Percentiles rank a stretch among this genome's conserved stretches.
phyloP scores from a whole-genome alignment of 1,140 invertebrate genomes.

The Goniozus legneri region DNA sequence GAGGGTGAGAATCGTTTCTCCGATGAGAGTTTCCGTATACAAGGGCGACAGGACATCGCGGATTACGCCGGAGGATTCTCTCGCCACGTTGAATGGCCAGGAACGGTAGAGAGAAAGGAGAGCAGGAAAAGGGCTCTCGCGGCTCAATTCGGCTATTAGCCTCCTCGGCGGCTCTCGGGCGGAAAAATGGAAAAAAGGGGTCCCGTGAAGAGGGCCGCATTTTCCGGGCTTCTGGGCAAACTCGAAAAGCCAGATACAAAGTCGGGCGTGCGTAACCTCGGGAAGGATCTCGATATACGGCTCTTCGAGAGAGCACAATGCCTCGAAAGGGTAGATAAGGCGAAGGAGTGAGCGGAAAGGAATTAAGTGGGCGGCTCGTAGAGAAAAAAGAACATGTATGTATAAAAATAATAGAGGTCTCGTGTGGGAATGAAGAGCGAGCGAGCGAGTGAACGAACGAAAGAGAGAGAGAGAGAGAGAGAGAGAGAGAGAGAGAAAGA shows the following conservation, averaged over 20 bases:
- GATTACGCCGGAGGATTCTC: not conserved
- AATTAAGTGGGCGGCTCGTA: too few relatives aligned
- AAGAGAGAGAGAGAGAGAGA: slow-evolving; percentile 12
- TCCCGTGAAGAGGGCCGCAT: too few relatives aligned
- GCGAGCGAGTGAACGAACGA: slow-evolving; percentile 4
- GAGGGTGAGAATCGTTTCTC: too few relatives aligned
- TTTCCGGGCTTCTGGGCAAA: slow-evolving; percentile 51
- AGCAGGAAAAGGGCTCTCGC: slow-evolving; percentile 24
- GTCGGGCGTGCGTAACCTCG: slow-evolving; percentile 36
- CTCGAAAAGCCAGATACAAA: slow-evolving; percentile 36
- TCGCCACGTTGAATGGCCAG: slow-evolving; percentile 15
- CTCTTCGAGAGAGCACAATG: too few relatives aligned
- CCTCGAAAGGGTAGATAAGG: too few relatives aligned
- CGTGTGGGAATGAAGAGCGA: slow-evolving; percentile 1
- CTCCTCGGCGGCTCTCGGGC: not conserved
- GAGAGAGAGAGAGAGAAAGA: slow-evolving; percentile 12
- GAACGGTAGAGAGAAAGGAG: too few relatives aligned
- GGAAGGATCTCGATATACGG: not conserved
- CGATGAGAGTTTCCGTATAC: too few relatives aligned
- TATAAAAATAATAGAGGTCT: too few relatives aligned
- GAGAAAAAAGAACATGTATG: too few relatives aligned
- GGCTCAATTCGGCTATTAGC: slow-evolving; percentile 31
- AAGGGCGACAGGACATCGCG: too few relatives aligned
- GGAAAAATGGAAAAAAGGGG: too few relatives aligned
- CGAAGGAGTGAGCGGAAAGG: too few relatives aligned